Conservation (phyloP, 1,140 invertebrate genomes). For the Eumeta japonica region DNA sequence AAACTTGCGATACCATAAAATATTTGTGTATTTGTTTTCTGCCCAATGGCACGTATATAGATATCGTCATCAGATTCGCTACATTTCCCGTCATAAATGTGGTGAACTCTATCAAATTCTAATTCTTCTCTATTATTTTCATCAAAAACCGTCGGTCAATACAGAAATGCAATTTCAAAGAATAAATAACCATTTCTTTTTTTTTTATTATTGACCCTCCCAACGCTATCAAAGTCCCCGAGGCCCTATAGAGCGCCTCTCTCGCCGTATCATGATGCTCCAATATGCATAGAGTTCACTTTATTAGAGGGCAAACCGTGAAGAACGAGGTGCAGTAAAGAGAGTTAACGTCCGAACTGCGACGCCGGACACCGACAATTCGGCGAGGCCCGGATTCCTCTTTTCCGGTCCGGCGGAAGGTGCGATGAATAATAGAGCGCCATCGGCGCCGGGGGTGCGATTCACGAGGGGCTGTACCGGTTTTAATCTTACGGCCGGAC, state of each 20-base stretch:
- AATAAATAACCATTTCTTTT: slow-evolving; percentile 28
- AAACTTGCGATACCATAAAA: too few species aligned
- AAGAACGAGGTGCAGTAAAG: slow-evolving; percentile 34
- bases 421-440: slow-evolving; percentile 41
- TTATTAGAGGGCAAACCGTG: slow-evolving; percentile 41
- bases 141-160: too few species aligned
- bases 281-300: slow-evolving; percentile 51
- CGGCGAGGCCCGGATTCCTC: slow-evolving; percentile 26
- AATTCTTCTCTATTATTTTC: too few species aligned
- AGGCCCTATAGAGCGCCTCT: slow-evolving; percentile 36
- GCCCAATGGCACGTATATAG: too few species aligned
- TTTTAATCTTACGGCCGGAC: slow-evolving; percentile 49
- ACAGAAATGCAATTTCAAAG: slow-evolving; percentile 6
- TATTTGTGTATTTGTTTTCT: too few species aligned
- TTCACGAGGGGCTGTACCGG: slow-evolving; percentile 48
- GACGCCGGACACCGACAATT: slow-evolving; percentile 26
- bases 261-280: slow-evolving; percentile 45
- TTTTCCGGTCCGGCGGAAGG: slow-evolving; percentile 29
- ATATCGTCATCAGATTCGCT: too few species aligned
- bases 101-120: too few species aligned
- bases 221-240: slow-evolving; percentile 35
- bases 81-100: too few species aligned
- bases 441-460: slow-evolving; percentile 33
- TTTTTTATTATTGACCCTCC: slow-evolving; percentile 45
- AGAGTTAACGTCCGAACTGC: slow-evolving; percentile 11